Evolutionary conservation across 1,140 invertebrate species (phyloP).

Genomic region (Philaenus spumarius): DNA sequence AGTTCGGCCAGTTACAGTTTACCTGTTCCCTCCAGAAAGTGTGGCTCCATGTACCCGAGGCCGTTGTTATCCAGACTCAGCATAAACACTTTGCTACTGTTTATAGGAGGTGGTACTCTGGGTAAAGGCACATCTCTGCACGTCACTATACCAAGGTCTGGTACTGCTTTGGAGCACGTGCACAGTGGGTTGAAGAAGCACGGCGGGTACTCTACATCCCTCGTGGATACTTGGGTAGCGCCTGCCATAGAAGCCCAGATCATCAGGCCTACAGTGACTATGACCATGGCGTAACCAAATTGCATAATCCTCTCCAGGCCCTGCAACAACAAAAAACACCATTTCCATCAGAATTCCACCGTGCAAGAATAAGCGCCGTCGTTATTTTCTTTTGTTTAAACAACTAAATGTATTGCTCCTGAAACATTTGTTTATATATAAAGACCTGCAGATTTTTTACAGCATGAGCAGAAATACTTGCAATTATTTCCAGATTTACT

Average conservation of each 20-base stretch:
- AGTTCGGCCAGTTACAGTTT: too few species aligned
- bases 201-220: slow-evolving; percentile 41
- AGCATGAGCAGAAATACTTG: too few species aligned
- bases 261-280: slow-evolving; percentile 60
- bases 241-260: slow-evolving; percentile 60
- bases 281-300: slow-evolving; percentile 60
- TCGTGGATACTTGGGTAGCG: background rate
- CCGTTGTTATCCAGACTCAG: slow-evolving; percentile 71
- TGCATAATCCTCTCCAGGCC: slow-evolving; percentile 43
- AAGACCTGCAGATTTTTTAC: too few species aligned
- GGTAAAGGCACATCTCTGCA: slow-evolving; percentile 69
- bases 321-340: too few species aligned
- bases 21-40: slow-evolving; percentile 75
- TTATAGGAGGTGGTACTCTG: slow-evolving; percentile 63
- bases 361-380: too few species aligned
- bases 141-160: slow-evolving; percentile 71
- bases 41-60: slow-evolving; percentile 63
- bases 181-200: slow-evolving; percentile 76
- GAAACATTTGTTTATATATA: too few species aligned
- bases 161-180: slow-evolving; percentile 70
- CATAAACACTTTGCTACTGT: slow-evolving; percentile 74
- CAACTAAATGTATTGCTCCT: too few species aligned
- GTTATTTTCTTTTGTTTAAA: too few species aligned
- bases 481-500: too few species aligned
- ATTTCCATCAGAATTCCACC: too few species aligned